Evolutionary conservation across 2,113 vertebrate species (phyloP).

Genomic region (Oryzias celebensis): DNA sequence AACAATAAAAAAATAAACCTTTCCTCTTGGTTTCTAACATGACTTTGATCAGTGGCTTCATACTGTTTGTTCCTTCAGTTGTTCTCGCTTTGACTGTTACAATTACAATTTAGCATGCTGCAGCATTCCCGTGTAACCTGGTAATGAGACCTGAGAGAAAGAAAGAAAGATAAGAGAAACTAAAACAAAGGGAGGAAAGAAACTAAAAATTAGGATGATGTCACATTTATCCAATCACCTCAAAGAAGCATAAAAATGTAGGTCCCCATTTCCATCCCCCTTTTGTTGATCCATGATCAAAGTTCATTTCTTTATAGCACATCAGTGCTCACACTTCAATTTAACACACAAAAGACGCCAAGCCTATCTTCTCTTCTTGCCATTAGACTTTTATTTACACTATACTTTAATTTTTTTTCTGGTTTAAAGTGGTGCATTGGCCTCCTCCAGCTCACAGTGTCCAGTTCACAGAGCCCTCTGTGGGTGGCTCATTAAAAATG

Average conservation of each 20-base stretch:
- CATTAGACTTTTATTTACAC: not conserved
- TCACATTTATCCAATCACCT: no score
- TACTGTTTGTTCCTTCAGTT: constrained; percentile 2
- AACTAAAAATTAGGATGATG: not conserved
- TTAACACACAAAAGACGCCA: constrained; percentile 2
- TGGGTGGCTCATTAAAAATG: constrained; percentile 37
- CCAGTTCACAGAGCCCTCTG: constrained; percentile 11
- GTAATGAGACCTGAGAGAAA: constrained; percentile 6
- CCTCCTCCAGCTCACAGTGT: constrained; percentile 10
- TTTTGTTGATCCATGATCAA: not conserved
- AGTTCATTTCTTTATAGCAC: not conserved
- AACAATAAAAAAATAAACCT: not conserved
- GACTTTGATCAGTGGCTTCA: constrained; percentile 6
- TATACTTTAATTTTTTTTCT: constrained; percentile 20
- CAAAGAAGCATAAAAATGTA: no score
- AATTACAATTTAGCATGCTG: no score
- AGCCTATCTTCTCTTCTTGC: not conserved
- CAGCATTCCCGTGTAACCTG: constrained; percentile 18
- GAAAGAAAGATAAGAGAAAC: constrained; percentile 1
- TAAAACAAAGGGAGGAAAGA: not conserved
- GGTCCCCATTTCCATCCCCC: not conserved
- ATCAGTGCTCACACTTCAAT: not conserved
- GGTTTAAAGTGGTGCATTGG: constrained; percentile 29
- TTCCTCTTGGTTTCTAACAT: not conserved
- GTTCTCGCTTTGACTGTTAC: not conserved